Conservation (phyloP, 2,888 invertebrate genomes). For the Nemotelus pantherinus region DNA sequence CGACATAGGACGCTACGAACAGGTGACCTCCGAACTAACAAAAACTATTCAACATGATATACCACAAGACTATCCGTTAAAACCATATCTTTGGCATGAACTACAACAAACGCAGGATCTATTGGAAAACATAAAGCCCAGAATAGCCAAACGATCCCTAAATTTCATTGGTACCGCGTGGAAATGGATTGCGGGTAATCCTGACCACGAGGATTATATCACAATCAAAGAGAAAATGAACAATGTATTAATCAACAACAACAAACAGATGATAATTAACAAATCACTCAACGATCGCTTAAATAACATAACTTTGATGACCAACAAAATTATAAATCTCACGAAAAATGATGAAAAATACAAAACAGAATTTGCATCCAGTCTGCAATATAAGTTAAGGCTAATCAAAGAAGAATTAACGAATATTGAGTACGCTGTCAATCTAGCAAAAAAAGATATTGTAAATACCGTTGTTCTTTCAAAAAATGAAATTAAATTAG, state of each 20-base stretch:
- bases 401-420: slow-evolving; percentile 49
- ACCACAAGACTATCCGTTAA: slow-evolving; percentile 18
- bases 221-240: slow-evolving; percentile 19
- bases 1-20: slow-evolving; percentile 27
- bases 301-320: slow-evolving; percentile 8
- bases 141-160: slow-evolving; percentile 22
- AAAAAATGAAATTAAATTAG: slow-evolving; percentile 48
- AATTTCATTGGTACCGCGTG: slow-evolving; percentile 41
- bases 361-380: slow-evolving; percentile 8
- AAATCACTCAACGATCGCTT: slow-evolving; percentile 6
- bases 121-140: slow-evolving; percentile 13
- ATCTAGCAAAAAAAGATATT: slow-evolving; percentile 50
- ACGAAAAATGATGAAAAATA: not conserved
- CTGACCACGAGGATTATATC: slow-evolving; percentile 30
- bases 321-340: slow-evolving; percentile 12
- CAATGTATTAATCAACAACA: slow-evolving; percentile 7
- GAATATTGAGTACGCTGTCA: slow-evolving; percentile 49
- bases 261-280: slow-evolving; percentile 8
- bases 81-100: slow-evolving; percentile 25
- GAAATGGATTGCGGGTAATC: slow-evolving; percentile 42
- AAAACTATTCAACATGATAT: slow-evolving; percentile 5
- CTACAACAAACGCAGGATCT: slow-evolving; percentile 23
- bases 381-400: slow-evolving; percentile 47
- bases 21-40: slow-evolving; percentile 17
- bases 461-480: slow-evolving; percentile 51